Base-by-base conservation (phyloP, 2,797 vertebrate genomes). In the Gobio occitaniae region DNA sequence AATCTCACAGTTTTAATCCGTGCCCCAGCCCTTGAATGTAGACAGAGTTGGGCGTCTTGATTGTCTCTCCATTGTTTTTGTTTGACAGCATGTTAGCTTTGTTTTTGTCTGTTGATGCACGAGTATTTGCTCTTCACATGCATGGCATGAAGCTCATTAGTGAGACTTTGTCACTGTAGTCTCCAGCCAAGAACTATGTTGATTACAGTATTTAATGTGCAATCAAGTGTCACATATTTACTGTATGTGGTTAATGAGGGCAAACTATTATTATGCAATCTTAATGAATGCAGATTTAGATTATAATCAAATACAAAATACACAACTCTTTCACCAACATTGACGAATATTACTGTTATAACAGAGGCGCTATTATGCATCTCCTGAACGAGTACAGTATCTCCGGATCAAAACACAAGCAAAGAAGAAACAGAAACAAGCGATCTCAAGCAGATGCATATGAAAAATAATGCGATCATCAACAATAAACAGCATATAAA, bases 91-190 rank as follows among this genome's bases (percentile, higher is more conserved):
- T 87, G 70, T 76, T 86, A 54, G 76, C 71, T 84, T 71, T 86
- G 82, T 85, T 54, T 82, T 68, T 65, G 77, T 76, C 77, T 80
- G 70, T 65, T 83, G 84, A 83, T 85, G 83, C 83, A 79, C 79
- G 47, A 87, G 66, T 61, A 78, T 87, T 84, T 84, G 63, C 83
- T 77, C 77, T 87, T 90, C 86, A 87, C 82, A 84, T 89, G 82
- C 75, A 74, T 44, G 88, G 66, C 61, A 89, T 80, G 32, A 87
- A 65, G 54, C 77, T 83, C 63, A 85, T 82, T 82, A 68, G 65
- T 72, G 16, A 79, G 70, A 66, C 71, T 80, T 72, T 83, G 41
- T 78, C 65, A 48, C 59, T 21, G 75, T 32, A 25, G 21, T 86
- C 61, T 86, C 21, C 63, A 82, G 25, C 10, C 61, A 76, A 77